A percentile compares a stretch with the other conserved stretches of the same genome.
Evolutionary conservation across 2,888 invertebrate species (phyloP).

Genomic region (Archips xylosteana): DNA sequence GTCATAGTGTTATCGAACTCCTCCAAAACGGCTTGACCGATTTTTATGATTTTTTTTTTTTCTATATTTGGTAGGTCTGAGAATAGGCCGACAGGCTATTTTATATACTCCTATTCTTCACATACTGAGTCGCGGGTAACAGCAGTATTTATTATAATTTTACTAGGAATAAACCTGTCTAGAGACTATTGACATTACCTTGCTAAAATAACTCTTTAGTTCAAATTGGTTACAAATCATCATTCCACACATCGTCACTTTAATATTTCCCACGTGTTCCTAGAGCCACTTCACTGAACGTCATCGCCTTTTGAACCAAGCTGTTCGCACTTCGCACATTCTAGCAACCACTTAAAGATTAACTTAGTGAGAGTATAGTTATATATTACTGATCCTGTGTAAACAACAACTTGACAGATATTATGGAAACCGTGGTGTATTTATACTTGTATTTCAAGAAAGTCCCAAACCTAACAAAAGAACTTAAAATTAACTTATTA

Average conservation of each 20-base stretch:
- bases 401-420: constrained; percentile 19
- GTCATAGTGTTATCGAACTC: too few species aligned
- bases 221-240: not conserved
- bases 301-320: constrained; percentile 6
- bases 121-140: too few species aligned
- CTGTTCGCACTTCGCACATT: constrained; percentile 39
- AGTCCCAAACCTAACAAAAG: not conserved
- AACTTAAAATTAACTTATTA: too few species aligned
- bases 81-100: too few species aligned
- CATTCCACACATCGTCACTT: not conserved
- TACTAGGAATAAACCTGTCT: not conserved
- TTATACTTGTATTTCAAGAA: not conserved
- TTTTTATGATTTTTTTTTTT: too few species aligned
- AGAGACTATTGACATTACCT: not conserved
- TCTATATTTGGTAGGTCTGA: too few species aligned
- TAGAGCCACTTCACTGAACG: not conserved
- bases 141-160: too few species aligned
- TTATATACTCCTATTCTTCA: too few species aligned
- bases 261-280: not conserved
- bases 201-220: not conserved
- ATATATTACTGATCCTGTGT: constrained; percentile 22
- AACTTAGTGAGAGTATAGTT: constrained; percentile 12
- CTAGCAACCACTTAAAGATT: constrained; percentile 27
- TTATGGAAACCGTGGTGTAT: not conserved
- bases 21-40: too few species aligned